Base-by-base conservation (phyloP, 2,888 invertebrate genomes). In the Pseudoips prasinana region DNA sequence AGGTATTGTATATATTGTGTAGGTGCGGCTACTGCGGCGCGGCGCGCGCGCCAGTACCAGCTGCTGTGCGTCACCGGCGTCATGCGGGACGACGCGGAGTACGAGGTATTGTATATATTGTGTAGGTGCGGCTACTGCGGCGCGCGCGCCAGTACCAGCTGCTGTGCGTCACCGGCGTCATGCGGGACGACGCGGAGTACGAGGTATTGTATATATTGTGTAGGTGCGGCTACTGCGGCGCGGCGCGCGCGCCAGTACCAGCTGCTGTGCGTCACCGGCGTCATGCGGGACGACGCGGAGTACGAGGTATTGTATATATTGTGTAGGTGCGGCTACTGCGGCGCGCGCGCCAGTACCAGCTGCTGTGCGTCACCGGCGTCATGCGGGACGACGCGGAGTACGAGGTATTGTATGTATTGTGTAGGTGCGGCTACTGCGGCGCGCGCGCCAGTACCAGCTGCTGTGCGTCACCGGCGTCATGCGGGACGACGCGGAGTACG, bases 11-110 rank as follows among this genome's bases (percentile, higher is more conserved):
- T 90, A 9, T 88, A 89, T 35, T 8, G 7, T 9, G 23, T 23
- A 23, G 90, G 90, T 39, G 89, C 91, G 8, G 23, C 94, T 91
- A 92, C 92, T 18, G 18, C 18, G 18, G 18, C 18, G 18, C 18
- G 3, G 18, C 18, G 18, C 18, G 18, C 18, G 18, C 18, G 18
- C 3, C 18, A 18, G 18, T 18, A 18, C 18, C 18, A 18, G 18
- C 18, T 18, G 18, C 18, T 18, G 4, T 18, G 18, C 6, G 18
- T 18, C 4, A 5, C 4, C 6, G 18, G 18, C 4, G 6, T 6
- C 3, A 3, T 18, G 3, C 4, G 3, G 6, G 4, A 18, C 3
- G 4, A 18, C 18, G 18, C 3, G 4, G 18, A 18, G 18, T 18
- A 18, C 18, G 18, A 18, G 18, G 18, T 18, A 3, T n/a, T n/a